Evolutionary conservation across 2,888 invertebrate species (phyloP).

Genomic region (Tachina fera): DNA sequence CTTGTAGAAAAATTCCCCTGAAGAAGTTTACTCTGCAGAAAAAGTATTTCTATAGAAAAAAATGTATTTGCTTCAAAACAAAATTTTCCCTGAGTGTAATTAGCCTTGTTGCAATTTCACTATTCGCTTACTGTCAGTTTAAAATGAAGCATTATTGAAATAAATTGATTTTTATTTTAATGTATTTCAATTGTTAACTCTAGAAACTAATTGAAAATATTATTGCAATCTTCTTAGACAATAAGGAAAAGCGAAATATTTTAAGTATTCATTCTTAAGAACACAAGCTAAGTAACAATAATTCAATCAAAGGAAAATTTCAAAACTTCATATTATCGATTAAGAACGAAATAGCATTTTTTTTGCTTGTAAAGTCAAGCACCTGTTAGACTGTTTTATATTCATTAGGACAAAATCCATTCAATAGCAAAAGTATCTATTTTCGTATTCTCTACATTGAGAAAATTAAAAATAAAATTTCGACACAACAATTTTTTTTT

Average conservation of each 20-base stretch:
- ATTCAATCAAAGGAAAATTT: conserved; percentile 8
- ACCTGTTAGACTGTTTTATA: conserved; percentile 44
- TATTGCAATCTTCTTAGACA: conserved; percentile 38
- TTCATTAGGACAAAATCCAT: conserved; percentile 4
- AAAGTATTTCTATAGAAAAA: too few relatives aligned
- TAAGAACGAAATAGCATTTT: not conserved
- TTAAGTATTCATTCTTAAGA: conserved; percentile 20
- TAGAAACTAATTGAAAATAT: conserved; percentile 60
- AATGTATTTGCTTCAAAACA: not conserved
- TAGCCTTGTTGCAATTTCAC: conserved; percentile 1
- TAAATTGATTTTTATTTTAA: conserved; percentile 60
- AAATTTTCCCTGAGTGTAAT: conserved; percentile 15
- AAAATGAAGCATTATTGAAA: conserved; percentile 57
- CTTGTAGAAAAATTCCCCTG: not conserved
- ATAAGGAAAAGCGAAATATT: conserved; percentile 41
- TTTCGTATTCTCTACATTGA: conserved; percentile 10
- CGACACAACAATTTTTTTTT: conserved; percentile 26
- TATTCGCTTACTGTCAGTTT: conserved; percentile 53
- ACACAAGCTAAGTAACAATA: conserved; percentile 11
- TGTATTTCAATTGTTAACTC: conserved; percentile 65
- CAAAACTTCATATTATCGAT: conserved; percentile 1
- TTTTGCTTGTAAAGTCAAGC: conserved; percentile 56
- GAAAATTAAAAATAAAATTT: conserved; percentile 42
- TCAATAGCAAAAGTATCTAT: conserved; percentile 22
- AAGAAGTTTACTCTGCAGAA: not conserved